These are phyloP conservation scores for Hypsibius dujardini DNA, from an alignment of 1,140 invertebrate genomes.

Conservation along the genomic window DNA sequence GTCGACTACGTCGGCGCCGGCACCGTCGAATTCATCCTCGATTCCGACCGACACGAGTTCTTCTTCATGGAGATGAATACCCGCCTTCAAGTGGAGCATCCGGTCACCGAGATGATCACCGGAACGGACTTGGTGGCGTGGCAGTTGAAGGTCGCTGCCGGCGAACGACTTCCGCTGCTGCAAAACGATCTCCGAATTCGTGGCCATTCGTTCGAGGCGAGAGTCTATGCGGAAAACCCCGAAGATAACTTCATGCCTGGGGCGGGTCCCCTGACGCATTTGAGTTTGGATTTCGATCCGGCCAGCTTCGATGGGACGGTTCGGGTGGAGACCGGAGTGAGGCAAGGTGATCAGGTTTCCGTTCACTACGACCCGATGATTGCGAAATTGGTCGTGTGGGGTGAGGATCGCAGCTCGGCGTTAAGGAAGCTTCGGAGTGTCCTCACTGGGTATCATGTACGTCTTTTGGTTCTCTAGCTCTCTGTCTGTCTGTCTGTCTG, in stretches of 20 bases:
- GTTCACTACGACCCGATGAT: slow-evolving; percentile 99
- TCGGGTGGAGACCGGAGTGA: slow-evolving; percentile 33
- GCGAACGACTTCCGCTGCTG: slow-evolving; percentile 57
- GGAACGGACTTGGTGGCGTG: slow-evolving; percentile 83
- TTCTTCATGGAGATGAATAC: slow-evolving; percentile 99
- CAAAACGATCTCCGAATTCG: slow-evolving; percentile 57
- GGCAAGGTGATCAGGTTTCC: slow-evolving; percentile 56
- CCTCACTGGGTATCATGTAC: slow-evolving; percentile 65
- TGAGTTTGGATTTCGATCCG: slow-evolving; percentile 35
- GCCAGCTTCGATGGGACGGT: slow-evolving; percentile 23
- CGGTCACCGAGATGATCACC: slow-evolving; percentile 93
- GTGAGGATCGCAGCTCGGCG: slow-evolving; percentile 58
- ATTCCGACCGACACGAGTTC: slow-evolving; percentile 59
- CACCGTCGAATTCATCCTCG: slow-evolving; percentile 85
- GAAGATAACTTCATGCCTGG: slow-evolving; percentile 68
- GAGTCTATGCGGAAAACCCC: slow-evolving; percentile 85
- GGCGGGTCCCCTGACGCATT: slow-evolving; percentile 45
- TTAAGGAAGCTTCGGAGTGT: slow-evolving; percentile 55
- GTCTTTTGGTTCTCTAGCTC: slow-evolving; percentile 24
- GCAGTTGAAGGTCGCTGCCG: slow-evolving; percentile 71
- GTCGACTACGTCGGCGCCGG: slow-evolving; percentile 83
- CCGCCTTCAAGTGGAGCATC: slow-evolving; percentile 80
- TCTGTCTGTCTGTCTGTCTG: neutral
- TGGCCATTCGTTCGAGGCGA: slow-evolving; percentile 55
- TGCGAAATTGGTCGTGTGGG: slow-evolving; percentile 92